Evolutionary conservation across 2,888 invertebrate genomes (phyloP).

Genomic region (Ophonus ardosiacus): DNA sequence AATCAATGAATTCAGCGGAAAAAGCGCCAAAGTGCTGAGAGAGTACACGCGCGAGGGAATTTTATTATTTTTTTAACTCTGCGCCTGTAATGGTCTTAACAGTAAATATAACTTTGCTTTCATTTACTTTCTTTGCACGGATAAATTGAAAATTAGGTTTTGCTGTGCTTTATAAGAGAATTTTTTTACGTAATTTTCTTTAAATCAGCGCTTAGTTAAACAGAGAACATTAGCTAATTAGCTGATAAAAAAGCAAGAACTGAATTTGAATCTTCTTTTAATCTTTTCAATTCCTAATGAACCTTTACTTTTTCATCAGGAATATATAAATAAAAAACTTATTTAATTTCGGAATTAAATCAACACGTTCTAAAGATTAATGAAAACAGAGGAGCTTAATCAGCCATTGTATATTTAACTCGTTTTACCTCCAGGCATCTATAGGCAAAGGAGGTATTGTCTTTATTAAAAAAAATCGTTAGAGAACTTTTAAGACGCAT

Average conservation of each 20-base stretch:
- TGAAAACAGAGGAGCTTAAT: not conserved
- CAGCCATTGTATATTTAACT: not conserved
- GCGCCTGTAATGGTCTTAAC: constrained; percentile 43
- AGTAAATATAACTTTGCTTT: constrained; percentile 46
- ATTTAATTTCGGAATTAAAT: not conserved
- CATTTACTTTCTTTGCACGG: not conserved
- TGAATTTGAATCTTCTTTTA: not conserved
- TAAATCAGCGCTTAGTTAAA: constrained; percentile 39
- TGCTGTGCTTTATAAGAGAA: not conserved
- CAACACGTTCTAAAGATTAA: not conserved
- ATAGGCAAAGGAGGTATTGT: too few relatives aligned
- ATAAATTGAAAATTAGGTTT: constrained; percentile 28
- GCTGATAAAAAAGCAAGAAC: not conserved
- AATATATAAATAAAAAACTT: not conserved
- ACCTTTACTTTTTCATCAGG: not conserved
- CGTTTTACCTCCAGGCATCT: not conserved
- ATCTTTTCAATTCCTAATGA: not conserved
- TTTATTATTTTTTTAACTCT: constrained; percentile 44
- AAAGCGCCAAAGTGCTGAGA: constrained; percentile 45
- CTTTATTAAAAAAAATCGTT: too few relatives aligned
- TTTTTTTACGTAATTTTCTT: constrained; percentile 14
- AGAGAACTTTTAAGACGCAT: too few relatives aligned
- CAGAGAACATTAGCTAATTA: constrained; percentile 17
- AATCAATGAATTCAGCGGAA: constrained; percentile 58
- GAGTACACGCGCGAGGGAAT: constrained; percentile 12